Percentiles rank a stretch among this genome's conserved stretches.
These are phyloP conservation scores for Pluvialis apricaria DNA, from an alignment of 2,113 vertebrate genomes.

Conservation along the genomic window DNA sequence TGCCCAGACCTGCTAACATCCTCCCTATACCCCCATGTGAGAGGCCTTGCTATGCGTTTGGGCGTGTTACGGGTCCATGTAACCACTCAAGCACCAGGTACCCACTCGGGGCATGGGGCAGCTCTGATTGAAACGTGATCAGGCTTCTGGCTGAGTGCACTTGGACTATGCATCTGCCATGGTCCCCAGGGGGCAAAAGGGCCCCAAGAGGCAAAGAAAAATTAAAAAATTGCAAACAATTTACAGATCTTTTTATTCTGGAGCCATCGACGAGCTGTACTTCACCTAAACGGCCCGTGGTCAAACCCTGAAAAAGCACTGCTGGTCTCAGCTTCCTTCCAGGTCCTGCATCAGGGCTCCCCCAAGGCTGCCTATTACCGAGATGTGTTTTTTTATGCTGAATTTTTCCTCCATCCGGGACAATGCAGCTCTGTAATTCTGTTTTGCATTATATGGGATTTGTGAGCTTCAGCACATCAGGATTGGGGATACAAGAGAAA, in stretches of 20 bases:
- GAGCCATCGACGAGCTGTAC: background rate
- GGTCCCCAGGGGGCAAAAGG: background rate
- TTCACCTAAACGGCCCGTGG: background rate
- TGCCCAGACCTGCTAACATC: background rate
- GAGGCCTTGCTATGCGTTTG: accelerated
- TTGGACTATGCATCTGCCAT: background rate
- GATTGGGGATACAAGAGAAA: background rate
- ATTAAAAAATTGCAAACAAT: background rate
- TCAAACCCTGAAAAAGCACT: background rate
- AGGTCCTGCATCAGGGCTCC: background rate
- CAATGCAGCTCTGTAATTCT: background rate
- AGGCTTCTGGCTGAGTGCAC: background rate
- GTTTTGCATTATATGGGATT: background rate
- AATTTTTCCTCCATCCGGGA: background rate
- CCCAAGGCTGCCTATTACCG: background rate
- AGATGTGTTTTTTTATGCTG: background rate
- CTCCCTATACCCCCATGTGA: background rate
- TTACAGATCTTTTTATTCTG: background rate
- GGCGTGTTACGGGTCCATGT: accelerated
- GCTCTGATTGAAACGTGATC: background rate
- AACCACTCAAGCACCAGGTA: background rate
- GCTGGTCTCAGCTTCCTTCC: background rate
- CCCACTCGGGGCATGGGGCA: accelerated
- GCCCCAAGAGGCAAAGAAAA: background rate
- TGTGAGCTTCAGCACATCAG: background rate